These are phyloP conservation scores for Morinoia aosen DNA, from an alignment of 2,888 invertebrate genomes.

Conservation along the genomic window DNA sequence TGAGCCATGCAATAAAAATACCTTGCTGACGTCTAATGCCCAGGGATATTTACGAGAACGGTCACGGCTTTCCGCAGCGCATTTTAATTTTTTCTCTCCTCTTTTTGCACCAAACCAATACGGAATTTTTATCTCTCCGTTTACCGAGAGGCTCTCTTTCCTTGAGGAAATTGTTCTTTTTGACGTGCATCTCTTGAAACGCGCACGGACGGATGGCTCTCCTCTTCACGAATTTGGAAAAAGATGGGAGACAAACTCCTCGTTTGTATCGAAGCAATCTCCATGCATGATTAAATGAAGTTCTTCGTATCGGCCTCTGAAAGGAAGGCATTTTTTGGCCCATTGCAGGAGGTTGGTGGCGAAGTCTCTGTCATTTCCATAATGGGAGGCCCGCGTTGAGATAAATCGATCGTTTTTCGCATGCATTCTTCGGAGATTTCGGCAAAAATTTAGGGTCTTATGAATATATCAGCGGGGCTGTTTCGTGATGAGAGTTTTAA, in stretches of 20 bases:
- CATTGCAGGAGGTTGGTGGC: background rate
- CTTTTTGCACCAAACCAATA: background rate
- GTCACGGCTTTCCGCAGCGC: background rate
- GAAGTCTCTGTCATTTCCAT: background rate
- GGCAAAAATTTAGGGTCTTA: background rate
- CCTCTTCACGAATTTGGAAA: background rate
- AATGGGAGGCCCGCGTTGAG: background rate
- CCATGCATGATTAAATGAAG: constrained; percentile 9
- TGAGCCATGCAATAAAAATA: background rate
- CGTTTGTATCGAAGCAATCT: constrained; percentile 17
- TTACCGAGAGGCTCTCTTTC: background rate
- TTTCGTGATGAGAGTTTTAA: background rate
- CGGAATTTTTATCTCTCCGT: background rate
- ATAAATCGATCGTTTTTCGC: background rate
- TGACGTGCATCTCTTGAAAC: background rate
- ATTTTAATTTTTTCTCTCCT: background rate
- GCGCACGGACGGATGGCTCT: background rate
- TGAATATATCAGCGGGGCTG: background rate
- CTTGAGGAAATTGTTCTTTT: background rate
- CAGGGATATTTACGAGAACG: background rate
- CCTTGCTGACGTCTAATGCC: background rate
- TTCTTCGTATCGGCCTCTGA: background rate
- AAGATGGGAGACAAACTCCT: background rate
- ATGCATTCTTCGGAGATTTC: background rate
- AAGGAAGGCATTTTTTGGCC: background rate